A percentile compares a stretch with the other conserved stretches of the same genome.
These are phyloP conservation scores for Rhingia rostrata DNA, from an alignment of 2,888 invertebrate species.

Conservation along the genomic window DNA sequence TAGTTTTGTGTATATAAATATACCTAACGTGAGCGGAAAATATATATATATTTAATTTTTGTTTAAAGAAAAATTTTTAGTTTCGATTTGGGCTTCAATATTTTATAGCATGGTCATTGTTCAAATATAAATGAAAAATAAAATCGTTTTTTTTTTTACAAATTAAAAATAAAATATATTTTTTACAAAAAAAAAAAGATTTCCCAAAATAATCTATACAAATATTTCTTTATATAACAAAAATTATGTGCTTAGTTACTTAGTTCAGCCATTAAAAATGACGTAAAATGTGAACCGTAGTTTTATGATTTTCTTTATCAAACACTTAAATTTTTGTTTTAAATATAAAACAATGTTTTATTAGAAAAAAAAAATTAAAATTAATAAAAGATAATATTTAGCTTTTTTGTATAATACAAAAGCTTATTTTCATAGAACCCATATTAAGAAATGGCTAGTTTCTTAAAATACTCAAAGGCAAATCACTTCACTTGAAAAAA, in stretches of 20 bases:
- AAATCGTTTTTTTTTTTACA: conserved; percentile 12
- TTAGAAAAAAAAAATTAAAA: conserved; percentile 52
- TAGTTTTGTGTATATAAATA: conserved; percentile 67
- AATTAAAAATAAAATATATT: background rate
- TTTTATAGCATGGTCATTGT: conserved; percentile 76
- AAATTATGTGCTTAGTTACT: conserved; percentile 61
- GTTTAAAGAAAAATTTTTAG: conserved; percentile 46
- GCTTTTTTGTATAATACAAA: conserved; percentile 71
- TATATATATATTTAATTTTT: conserved; percentile 36
- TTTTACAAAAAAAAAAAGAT: conserved; percentile 22
- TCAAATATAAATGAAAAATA: conserved; percentile 60
- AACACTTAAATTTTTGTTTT: conserved; percentile 26
- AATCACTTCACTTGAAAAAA: conserved; percentile 64
- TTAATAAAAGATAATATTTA: conserved; percentile 21
- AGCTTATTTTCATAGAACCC: conserved; percentile 63
- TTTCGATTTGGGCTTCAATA: conserved; percentile 75
- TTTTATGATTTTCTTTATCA: conserved; percentile 44
- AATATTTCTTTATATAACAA: conserved; percentile 37
- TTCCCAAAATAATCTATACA: conserved; percentile 32
- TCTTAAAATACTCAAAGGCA: conserved; percentile 55
- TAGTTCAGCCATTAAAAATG: conserved; percentile 57
- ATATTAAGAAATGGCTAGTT: conserved; percentile 45
- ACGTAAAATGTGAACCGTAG: conserved; percentile 64
- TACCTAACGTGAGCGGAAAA: conserved; percentile 60
- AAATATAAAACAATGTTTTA: conserved; percentile 25